phyloP scores from a whole-genome alignment of 2,113 vertebrate genomes.

The Pachyramphus minor region DNA sequence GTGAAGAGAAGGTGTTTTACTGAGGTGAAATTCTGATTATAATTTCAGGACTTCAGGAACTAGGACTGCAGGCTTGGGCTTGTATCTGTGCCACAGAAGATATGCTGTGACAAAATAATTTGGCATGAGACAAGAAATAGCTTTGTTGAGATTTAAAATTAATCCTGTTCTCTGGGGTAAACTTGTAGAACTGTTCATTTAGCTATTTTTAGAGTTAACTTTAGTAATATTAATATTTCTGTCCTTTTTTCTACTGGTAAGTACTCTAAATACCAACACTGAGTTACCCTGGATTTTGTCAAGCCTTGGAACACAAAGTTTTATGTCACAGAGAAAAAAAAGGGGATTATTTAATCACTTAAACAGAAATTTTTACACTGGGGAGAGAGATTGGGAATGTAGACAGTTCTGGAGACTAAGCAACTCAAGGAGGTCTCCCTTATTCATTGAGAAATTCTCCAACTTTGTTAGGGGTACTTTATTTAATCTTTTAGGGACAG shows the following conservation, averaged over 20 bases:
- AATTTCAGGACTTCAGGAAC: background rate
- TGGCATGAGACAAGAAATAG: background rate
- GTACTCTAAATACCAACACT: background rate
- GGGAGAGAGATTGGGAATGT: background rate
- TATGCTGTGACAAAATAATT: background rate
- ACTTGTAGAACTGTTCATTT: conserved; percentile 3
- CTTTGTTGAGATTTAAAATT: background rate
- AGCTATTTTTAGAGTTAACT: conserved; percentile 23
- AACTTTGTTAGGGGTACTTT: background rate
- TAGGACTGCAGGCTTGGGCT: background rate
- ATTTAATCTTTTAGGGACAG: background rate
- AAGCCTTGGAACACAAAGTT: background rate
- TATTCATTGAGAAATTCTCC: background rate
- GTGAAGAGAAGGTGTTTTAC: background rate
- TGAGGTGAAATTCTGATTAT: background rate
- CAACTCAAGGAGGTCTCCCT: background rate
- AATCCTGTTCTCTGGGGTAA: conserved; percentile 2
- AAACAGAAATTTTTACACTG: background rate
- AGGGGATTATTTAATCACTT: background rate
- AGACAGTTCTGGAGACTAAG: background rate
- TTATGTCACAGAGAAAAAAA: background rate
- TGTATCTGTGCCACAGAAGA: background rate
- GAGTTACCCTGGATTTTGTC: background rate
- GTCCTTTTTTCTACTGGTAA: background rate
- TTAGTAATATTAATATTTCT: background rate